Evolutionary conservation across 2,113 vertebrate species (phyloP).

Genomic region (Anseranas semipalmata): DNA sequence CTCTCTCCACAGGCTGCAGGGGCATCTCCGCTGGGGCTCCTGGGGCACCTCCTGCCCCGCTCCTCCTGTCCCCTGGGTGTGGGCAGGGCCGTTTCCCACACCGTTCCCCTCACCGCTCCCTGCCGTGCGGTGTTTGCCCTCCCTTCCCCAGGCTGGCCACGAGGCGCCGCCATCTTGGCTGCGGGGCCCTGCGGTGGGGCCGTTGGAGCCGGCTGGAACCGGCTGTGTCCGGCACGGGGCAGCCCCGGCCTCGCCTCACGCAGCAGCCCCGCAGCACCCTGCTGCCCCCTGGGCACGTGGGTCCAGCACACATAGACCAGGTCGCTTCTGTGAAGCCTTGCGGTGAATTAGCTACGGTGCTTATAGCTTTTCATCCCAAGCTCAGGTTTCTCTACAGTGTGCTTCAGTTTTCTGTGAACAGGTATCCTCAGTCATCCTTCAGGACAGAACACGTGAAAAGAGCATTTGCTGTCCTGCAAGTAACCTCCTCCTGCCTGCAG

Average conservation of each 20-base stretch:
- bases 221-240: fast-evolving
- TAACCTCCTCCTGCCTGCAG: not conserved
- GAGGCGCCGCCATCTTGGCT: fast-evolving
- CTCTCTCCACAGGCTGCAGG: not conserved
- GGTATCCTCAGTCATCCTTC: not conserved
- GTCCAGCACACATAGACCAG: not conserved
- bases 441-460: not conserved
- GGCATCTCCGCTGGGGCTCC: not conserved
- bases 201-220: not conserved
- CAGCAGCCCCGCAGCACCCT: not conserved
- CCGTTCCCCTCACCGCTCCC: fast-evolving
- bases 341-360: not conserved
- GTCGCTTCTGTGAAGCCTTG: not conserved
- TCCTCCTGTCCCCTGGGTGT: not conserved
- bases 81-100: not conserved
- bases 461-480: not conserved
- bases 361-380: not conserved
- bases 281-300: fast-evolving
- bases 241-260: not conserved
- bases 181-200: fast-evolving
- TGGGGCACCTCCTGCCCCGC: fast-evolving
- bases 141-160: fast-evolving
- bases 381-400: not conserved
- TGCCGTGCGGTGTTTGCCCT: fast-evolving
- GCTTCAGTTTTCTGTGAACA: not conserved